A percentile compares a stretch with the other conserved stretches of the same genome.
Conservation (phyloP, 2,888 invertebrate species). For the Nomada ferruginata region DNA sequence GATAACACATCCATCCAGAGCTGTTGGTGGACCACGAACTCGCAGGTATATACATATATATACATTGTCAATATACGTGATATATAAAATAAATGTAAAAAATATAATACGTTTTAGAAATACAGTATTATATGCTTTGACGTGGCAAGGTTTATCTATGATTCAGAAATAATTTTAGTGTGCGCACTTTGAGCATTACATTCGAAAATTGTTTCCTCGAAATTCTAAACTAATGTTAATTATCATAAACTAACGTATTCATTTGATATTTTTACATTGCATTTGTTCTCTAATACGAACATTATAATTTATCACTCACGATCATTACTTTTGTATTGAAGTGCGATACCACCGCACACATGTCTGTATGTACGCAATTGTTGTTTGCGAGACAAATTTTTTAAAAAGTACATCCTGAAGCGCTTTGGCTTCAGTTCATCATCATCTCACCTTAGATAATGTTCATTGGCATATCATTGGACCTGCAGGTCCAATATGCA, state of each 20-base stretch:
- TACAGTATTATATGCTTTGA: constrained; percentile 7
- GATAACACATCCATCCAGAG: constrained; percentile 91
- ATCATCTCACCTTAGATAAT: constrained; percentile 70
- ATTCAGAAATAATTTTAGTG: background rate
- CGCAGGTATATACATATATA: constrained; percentile 86
- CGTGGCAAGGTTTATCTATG: background rate
- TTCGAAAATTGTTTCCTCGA: constrained; percentile 2
- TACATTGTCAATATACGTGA: background rate
- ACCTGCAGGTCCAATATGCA: constrained; percentile 92
- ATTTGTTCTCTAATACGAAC: constrained; percentile 27
- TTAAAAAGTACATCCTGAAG: constrained; percentile 21
- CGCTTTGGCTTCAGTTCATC: constrained; percentile 47
- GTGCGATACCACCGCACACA: background rate
- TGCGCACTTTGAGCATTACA: background rate
- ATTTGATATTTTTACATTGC: constrained; percentile 15
- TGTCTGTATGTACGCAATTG: background rate
- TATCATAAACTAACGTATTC: background rate
- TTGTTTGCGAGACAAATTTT: background rate
- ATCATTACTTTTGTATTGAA: constrained; percentile 18
- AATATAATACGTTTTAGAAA: constrained; percentile 12
- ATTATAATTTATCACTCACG: constrained; percentile 20
- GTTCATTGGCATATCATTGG: constrained; percentile 72
- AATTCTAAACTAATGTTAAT: background rate
- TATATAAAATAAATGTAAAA: constrained; percentile 10
- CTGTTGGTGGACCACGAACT: constrained; percentile 90